Evolutionary conservation across 2,888 invertebrate genomes (phyloP).

Genomic region (Trissolcus brochymenae): DNA sequence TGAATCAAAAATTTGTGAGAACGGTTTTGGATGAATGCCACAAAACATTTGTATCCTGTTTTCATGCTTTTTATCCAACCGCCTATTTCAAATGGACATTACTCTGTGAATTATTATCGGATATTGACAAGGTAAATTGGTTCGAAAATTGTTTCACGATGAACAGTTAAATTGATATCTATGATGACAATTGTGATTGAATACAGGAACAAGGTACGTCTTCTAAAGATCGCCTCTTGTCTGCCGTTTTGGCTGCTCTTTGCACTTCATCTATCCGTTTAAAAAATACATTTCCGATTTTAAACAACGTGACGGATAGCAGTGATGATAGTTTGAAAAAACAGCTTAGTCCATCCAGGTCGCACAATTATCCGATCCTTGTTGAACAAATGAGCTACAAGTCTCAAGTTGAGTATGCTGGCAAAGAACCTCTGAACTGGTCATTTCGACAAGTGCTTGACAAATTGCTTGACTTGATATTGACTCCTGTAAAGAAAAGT

Average conservation of each 20-base stretch:
- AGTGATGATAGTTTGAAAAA: constrained; percentile 77
- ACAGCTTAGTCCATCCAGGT: constrained; percentile 83
- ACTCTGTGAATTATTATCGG: constrained; percentile 87
- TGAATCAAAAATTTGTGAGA: constrained; percentile 79
- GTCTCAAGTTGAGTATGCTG: constrained; percentile 77
- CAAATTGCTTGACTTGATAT: constrained; percentile 87
- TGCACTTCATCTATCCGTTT: constrained; percentile 87
- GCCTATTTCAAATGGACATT: constrained; percentile 95
- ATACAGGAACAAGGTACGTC: constrained; percentile 74
- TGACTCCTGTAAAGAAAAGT: constrained; percentile 84
- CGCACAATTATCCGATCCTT: constrained; percentile 85
- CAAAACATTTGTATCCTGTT: constrained; percentile 92
- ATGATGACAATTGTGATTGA: neutral
- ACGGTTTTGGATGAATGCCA: constrained; percentile 93
- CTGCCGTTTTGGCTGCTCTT: constrained; percentile 90
- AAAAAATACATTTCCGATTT: constrained; percentile 85
- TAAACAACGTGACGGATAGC: constrained; percentile 77
- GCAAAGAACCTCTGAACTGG: constrained; percentile 78
- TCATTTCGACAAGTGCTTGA: constrained; percentile 89
- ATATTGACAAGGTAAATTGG: constrained; percentile 81
- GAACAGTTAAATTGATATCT: neutral
- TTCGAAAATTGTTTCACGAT: neutral
- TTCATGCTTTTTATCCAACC: constrained; percentile 97
- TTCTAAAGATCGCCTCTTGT: constrained; percentile 82
- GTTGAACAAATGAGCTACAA: constrained; percentile 88